Percentiles rank a stretch among this genome's conserved stretches.
These are phyloP conservation scores for Aphrophora alni DNA, from an alignment of 2,888 invertebrate species.

Conservation along the genomic window DNA sequence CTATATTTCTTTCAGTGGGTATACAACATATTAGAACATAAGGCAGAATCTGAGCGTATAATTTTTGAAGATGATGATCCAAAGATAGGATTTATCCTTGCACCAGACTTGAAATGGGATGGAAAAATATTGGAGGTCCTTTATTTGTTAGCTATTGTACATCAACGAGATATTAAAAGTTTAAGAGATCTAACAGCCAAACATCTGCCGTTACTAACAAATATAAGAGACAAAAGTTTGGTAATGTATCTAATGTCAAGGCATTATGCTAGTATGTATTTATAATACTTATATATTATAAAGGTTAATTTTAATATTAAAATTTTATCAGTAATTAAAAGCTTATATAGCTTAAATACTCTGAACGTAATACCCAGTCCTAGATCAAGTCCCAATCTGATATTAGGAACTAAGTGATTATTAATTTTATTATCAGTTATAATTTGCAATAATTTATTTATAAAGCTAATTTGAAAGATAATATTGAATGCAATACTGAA, in stretches of 20 bases:
- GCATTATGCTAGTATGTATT: too few species aligned
- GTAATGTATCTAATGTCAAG: slow-evolving; percentile 61
- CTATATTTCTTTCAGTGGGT: slow-evolving; percentile 80
- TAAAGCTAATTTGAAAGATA: too few species aligned
- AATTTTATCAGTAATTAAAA: too few species aligned
- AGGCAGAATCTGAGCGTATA: slow-evolving; percentile 87
- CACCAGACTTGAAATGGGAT: slow-evolving; percentile 98
- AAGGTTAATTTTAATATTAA: too few species aligned
- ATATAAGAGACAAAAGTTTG: slow-evolving; percentile 76
- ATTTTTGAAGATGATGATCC: slow-evolving; percentile 81
- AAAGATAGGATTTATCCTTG: slow-evolving; percentile 81
- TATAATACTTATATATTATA: too few species aligned
- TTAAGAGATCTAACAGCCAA: slow-evolving; percentile 79
- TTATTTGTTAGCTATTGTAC: slow-evolving; percentile 83
- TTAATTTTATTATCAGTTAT: too few species aligned
- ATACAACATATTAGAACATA: slow-evolving; percentile 92
- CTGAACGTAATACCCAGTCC: too few species aligned
- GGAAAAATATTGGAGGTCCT: slow-evolving; percentile 76
- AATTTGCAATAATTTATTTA: too few species aligned
- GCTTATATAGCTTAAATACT: too few species aligned
- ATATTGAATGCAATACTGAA: too few species aligned
- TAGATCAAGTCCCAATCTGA: too few species aligned
- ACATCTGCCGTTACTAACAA: slow-evolving; percentile 83
- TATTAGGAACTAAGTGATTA: too few species aligned
- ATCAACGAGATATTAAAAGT: slow-evolving; percentile 76